phyloP scores from a whole-genome alignment of 2,797 vertebrate genomes.

The Benthosema pterotum region DNA sequence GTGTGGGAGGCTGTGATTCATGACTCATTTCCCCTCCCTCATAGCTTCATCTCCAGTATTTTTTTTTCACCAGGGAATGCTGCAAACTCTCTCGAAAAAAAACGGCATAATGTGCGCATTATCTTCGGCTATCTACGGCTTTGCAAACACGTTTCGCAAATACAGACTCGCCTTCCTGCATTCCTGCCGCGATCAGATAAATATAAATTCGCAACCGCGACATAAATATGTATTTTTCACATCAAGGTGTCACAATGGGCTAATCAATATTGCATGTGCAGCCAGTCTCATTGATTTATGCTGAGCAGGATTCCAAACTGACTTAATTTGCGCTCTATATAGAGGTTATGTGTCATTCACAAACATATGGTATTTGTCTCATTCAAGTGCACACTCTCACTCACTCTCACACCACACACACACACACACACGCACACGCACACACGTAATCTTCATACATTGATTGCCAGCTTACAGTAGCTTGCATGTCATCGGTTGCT shows the following conservation, averaged over 20 bases:
- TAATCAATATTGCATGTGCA: constrained; percentile 18
- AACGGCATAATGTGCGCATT: constrained; percentile 52
- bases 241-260: constrained; percentile 21
- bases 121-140: constrained; percentile 59
- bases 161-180: constrained; percentile 8
- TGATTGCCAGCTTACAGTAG: too few species aligned
- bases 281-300: constrained; percentile 4
- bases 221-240: constrained; percentile 16
- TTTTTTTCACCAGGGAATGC: constrained; percentile 66
- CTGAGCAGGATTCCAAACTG: constrained; percentile 2
- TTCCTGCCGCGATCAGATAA: constrained; percentile 26
- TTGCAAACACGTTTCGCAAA: constrained; percentile 36
- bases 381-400: too few species aligned
- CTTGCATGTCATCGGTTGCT: too few species aligned
- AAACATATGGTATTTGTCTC: too few species aligned
- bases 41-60: constrained; percentile 57
- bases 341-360: background rate
- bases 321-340: background rate
- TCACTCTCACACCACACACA: too few species aligned
- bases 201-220: constrained; percentile 28
- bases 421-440: too few species aligned
- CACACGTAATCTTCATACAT: too few species aligned
- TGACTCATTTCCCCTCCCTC: constrained; percentile 76
- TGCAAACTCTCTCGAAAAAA: constrained; percentile 60
- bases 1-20: constrained; percentile 79